Conservation (phyloP, 2,113 vertebrate species). For the Amazona vittata region DNA sequence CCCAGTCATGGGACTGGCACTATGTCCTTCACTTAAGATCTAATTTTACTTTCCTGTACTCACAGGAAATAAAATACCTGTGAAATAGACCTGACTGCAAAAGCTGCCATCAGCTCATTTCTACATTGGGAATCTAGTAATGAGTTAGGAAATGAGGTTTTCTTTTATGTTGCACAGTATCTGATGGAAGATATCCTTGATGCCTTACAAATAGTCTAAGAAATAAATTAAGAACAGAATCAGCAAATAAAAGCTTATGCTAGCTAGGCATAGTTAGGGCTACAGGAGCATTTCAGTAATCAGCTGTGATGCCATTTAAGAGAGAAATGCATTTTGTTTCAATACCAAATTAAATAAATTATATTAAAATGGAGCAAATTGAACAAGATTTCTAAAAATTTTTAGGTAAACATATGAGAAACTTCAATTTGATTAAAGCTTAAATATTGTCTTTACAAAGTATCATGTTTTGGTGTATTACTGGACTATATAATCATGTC, state of each 20-base stretch:
- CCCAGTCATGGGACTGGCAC: neutral
- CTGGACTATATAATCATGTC: neutral
- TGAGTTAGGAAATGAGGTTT: neutral
- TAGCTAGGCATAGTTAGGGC: neutral
- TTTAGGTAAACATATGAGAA: neutral
- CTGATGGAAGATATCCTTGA: neutral
- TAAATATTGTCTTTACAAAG: neutral
- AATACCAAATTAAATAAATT: neutral
- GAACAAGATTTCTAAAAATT: neutral
- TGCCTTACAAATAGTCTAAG: neutral
- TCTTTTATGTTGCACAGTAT: neutral
- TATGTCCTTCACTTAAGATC: neutral
- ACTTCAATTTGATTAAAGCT: neutral
- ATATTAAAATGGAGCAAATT: neutral
- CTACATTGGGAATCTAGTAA: neutral
- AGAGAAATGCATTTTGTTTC: neutral
- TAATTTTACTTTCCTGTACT: neutral
- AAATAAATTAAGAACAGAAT: neutral
- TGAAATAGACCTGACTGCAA: neutral
- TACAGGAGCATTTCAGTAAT: neutral
- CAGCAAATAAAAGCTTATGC: neutral
- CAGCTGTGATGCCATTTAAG: neutral
- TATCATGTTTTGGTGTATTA: neutral
- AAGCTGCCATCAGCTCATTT: neutral
- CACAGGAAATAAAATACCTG: neutral